These are phyloP conservation scores for Toxonevra muliebris DNA, from an alignment of 2,888 invertebrate species.

Conservation along the genomic window DNA sequence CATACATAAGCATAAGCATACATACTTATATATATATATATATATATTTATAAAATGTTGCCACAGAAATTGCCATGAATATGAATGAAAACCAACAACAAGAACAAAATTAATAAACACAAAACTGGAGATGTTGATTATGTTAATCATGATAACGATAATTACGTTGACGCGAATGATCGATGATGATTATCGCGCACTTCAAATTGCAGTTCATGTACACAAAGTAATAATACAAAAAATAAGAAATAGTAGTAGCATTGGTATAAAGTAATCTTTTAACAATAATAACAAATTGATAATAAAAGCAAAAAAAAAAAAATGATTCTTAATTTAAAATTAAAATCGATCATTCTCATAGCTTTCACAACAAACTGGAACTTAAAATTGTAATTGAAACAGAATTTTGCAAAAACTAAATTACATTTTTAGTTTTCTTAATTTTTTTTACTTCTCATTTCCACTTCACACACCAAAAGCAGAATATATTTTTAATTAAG, in stretches of 20 bases:
- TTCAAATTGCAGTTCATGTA: neutral
- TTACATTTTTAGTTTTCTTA: no score
- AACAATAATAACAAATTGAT: neutral
- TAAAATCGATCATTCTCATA: no score
- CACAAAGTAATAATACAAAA: neutral
- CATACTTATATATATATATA: neutral
- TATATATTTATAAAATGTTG: conserved; percentile 13
- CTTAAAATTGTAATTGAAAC: no score
- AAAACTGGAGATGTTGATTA: neutral
- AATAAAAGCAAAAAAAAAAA: neutral
- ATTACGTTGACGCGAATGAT: neutral
- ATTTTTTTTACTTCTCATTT: no score
- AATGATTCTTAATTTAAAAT: neutral
- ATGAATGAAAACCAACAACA: neutral
- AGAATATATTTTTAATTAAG: no score
- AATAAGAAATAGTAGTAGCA: neutral
- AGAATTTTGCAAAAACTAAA: no score
- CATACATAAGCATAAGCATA: no score
- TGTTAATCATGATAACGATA: neutral
- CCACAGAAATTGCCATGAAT: conserved; percentile 36
- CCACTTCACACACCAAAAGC: no score
- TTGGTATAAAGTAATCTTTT: neutral
- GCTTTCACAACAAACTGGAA: no score
- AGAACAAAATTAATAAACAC: conserved; percentile 15
- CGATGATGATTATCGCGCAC: neutral